A percentile compares a stretch with the other conserved stretches of the same genome.
These are phyloP conservation scores for Lagodon rhomboides DNA, from an alignment of 2,797 vertebrate genomes.

Conservation along the genomic window DNA sequence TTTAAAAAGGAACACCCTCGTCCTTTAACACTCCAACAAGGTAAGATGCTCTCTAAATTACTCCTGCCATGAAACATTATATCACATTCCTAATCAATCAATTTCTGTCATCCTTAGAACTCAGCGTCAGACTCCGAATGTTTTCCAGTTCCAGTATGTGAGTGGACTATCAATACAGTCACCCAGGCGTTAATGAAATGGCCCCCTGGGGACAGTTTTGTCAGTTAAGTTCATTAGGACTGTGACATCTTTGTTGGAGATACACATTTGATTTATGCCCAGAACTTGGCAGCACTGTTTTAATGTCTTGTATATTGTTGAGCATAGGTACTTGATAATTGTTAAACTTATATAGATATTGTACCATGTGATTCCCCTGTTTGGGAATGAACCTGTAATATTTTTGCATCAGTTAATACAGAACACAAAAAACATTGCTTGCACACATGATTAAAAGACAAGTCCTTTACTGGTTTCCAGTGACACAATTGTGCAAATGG, in stretches of 20 bases:
- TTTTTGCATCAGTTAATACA: constrained; percentile 4
- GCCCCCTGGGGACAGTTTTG: background rate
- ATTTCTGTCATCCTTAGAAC: constrained; percentile 69
- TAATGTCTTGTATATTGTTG: background rate
- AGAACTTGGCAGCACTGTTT: background rate
- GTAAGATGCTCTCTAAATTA: constrained; percentile 57
- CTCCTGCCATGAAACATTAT: background rate
- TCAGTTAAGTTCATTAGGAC: constrained; percentile 9
- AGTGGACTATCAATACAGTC: constrained; percentile 71
- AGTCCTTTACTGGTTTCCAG: constrained; percentile 79
- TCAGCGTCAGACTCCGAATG: constrained; percentile 70
- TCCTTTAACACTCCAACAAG: constrained; percentile 72
- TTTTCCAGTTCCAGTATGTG: constrained; percentile 76
- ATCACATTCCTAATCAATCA: background rate
- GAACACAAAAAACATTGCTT: constrained; percentile 16
- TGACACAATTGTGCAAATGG: constrained; percentile 77
- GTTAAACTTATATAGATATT: background rate
- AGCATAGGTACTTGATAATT: background rate
- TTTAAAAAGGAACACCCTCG: constrained; percentile 77
- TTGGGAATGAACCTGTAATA: constrained; percentile 13
- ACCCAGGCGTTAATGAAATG: constrained; percentile 67
- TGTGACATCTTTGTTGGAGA: background rate
- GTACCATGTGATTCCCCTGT: constrained; percentile 6
- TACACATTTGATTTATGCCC: background rate
- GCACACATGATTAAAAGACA: constrained; percentile 61